A percentile compares a stretch with the other conserved stretches of the same genome.
phyloP scores from a whole-genome alignment of 1,140 invertebrate species.

The Ganaspis sp. region DNA sequence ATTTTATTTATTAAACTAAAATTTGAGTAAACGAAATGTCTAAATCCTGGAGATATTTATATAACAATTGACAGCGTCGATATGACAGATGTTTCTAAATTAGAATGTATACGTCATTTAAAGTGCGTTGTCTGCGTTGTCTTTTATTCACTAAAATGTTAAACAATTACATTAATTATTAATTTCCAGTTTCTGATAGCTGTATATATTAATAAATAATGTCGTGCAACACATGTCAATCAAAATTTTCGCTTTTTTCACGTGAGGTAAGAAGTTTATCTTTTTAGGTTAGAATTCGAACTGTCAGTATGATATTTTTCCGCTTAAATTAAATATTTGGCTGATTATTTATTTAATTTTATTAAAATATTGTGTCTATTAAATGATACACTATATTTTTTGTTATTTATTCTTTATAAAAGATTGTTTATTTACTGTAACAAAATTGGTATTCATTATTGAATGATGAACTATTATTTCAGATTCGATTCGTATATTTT shows the following conservation, averaged over 20 bases:
- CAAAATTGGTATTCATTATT: no score
- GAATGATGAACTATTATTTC: no score
- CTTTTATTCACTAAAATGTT: background rate
- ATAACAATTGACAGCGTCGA: background rate
- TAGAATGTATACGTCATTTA: background rate
- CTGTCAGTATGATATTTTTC: slow-evolving; percentile 32
- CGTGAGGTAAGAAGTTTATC: slow-evolving; percentile 61
- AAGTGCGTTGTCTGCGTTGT: background rate
- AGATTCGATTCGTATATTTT: no score
- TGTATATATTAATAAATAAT: slow-evolving; percentile 50
- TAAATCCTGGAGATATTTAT: background rate
- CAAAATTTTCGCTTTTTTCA: slow-evolving; percentile 67
- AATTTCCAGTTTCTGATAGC: background rate
- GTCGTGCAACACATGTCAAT: slow-evolving; percentile 68
- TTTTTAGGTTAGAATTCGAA: slow-evolving; percentile 48
- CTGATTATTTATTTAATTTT: no score
- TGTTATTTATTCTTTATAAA: no score
- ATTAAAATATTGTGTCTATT: no score
- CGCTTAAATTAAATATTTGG: slow-evolving; percentile 8
- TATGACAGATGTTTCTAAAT: background rate
- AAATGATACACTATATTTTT: no score
- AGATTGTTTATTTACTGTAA: no score
- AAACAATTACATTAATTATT: background rate
- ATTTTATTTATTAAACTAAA: background rate
- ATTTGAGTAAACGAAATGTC: background rate